Conservation (phyloP, 2,113 vertebrate species). For the Aspidoscelis tigris region DNA sequence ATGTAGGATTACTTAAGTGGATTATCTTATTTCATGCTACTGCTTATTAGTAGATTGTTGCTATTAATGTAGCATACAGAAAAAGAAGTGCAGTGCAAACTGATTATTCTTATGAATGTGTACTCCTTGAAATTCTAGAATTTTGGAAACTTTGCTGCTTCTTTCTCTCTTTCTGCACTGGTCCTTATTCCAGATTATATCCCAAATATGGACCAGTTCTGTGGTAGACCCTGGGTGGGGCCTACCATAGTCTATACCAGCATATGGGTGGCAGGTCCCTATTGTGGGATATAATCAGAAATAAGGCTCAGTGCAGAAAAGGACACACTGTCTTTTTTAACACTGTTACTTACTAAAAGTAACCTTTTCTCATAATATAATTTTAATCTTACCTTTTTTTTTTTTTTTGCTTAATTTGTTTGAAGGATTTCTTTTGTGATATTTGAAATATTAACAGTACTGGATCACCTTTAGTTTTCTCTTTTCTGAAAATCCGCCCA, state of each 20-base stretch:
- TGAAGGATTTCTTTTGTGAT: neutral
- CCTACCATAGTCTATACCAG: too few species aligned
- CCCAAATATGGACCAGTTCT: too few species aligned
- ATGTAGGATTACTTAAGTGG: neutral
- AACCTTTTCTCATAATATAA: neutral
- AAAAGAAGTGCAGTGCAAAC: neutral
- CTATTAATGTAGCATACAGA: neutral
- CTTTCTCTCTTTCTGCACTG: too few species aligned
- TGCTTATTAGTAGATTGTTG: neutral
- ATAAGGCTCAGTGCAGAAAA: too few species aligned
- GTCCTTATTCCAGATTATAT: too few species aligned
- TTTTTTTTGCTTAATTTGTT: neutral
- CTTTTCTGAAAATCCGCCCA: accelerated
- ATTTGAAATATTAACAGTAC: neutral
- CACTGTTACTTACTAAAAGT: neutral
- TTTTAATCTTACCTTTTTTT: neutral
- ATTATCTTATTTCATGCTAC: neutral
- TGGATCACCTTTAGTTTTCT: accelerated
- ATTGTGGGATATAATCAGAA: too few species aligned
- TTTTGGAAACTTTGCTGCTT: too few species aligned
- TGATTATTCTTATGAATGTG: too few species aligned
- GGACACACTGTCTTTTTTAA: too few species aligned
- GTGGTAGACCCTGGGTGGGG: too few species aligned
- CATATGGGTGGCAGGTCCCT: too few species aligned
- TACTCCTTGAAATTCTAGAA: too few species aligned